A percentile compares a stretch with the other conserved stretches of the same genome.
Conservation (phyloP, 2,888 invertebrate species). For the Cataglyphis rosenhaueri region DNA sequence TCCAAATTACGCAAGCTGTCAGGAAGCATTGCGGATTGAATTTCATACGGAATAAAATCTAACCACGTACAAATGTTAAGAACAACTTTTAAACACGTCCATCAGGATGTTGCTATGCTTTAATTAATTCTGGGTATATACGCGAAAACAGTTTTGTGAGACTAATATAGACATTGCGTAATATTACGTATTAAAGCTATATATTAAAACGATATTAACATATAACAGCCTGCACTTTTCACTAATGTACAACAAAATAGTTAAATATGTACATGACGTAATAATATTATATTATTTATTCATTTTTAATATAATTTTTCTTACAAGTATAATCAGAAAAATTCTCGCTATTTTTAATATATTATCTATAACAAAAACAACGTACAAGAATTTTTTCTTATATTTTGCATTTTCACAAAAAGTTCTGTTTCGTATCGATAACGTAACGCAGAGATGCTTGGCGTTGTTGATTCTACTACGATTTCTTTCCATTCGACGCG, state of each 20-base stretch:
- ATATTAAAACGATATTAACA: slow-evolving; percentile 9
- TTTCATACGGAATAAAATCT: slow-evolving; percentile 38
- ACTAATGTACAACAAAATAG: not conserved
- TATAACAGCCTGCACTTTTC: not conserved
- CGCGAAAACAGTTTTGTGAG: slow-evolving; percentile 19
- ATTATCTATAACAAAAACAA: not conserved
- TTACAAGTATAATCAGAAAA: not conserved
- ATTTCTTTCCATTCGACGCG: slow-evolving; percentile 21
- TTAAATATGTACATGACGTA: not conserved
- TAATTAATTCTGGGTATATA: slow-evolving; percentile 33
- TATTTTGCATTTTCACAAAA: not conserved
- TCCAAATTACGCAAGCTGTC: slow-evolving; percentile 47
- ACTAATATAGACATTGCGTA: slow-evolving; percentile 5
- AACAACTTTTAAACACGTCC: slow-evolving; percentile 44
- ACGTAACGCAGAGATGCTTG: not conserved
- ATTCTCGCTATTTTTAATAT: not conserved
- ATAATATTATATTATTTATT: not conserved
- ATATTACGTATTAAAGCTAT: not conserved
- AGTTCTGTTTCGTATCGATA: not conserved
- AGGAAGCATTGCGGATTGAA: slow-evolving; percentile 30
- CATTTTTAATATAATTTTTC: not conserved
- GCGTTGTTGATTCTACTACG: not conserved
- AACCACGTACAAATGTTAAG: not conserved
- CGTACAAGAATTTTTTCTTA: not conserved
- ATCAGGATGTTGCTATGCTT: slow-evolving; percentile 35